phyloP scores from a whole-genome alignment of 2,113 vertebrate species.

The Podilymbus podiceps region DNA sequence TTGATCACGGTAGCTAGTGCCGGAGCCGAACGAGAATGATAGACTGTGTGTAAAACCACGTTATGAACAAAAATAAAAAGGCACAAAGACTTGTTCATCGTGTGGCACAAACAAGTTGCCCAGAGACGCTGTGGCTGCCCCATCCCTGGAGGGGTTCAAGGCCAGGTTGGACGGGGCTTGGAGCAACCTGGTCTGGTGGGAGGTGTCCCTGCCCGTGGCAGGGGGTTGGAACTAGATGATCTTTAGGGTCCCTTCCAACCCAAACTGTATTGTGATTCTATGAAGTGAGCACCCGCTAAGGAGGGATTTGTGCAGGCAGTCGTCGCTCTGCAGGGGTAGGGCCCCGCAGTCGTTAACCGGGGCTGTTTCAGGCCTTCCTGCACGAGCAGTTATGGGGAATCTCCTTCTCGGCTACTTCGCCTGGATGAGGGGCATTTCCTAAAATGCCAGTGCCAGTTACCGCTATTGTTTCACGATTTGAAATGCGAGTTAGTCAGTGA shows the following conservation, averaged over 20 bases:
- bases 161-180: too few relatives aligned
- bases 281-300: background rate
- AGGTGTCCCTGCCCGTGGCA: too few relatives aligned
- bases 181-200: too few relatives aligned
- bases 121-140: too few relatives aligned
- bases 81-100: accelerated
- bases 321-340: background rate
- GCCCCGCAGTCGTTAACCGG: accelerated
- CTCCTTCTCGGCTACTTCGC: background rate
- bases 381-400: background rate
- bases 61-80: background rate
- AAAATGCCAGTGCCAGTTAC: background rate
- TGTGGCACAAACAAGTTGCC: background rate
- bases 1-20: accelerated
- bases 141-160: too few relatives aligned
- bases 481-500: background rate
- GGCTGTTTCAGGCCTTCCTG: background rate
- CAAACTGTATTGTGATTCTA: too few relatives aligned
- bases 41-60: accelerated
- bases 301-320: background rate
- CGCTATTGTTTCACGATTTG: accelerated
- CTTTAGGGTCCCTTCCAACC: too few relatives aligned
- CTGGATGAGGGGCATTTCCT: background rate
- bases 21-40: accelerated
- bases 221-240: too few relatives aligned